Conservation (phyloP, 2,888 invertebrate genomes). For the Metopia argyrocephala region DNA sequence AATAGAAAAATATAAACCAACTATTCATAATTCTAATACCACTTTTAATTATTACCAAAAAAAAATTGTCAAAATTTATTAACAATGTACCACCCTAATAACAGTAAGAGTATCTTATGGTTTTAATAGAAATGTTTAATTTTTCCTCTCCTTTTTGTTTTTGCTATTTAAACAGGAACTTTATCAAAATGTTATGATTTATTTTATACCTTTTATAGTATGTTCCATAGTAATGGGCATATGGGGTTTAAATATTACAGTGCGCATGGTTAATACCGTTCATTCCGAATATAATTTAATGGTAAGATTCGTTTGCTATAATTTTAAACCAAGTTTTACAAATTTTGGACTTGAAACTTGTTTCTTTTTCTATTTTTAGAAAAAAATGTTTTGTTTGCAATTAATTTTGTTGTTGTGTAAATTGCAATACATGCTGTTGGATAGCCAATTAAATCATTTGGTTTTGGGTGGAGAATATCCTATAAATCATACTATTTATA, state of each 20-base stretch:
- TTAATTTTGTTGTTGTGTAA: slow-evolving; percentile 76
- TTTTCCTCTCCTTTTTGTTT: no score
- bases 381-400: slow-evolving; percentile 76
- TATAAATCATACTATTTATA: slow-evolving; percentile 75
- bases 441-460: slow-evolving; percentile 71
- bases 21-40: no score
- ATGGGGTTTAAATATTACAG: slow-evolving; percentile 76
- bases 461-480: slow-evolving; percentile 74
- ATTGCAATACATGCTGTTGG: slow-evolving; percentile 74
- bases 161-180: slow-evolving; percentile 65
- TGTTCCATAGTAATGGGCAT: slow-evolving; percentile 75
- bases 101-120: no score
- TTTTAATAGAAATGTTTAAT: not conserved
- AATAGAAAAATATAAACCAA: no score
- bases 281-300: slow-evolving; percentile 73
- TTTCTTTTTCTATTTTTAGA: slow-evolving; percentile 63
- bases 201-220: slow-evolving; percentile 76
- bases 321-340: no score
- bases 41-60: no score
- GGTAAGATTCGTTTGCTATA: slow-evolving; percentile 60
- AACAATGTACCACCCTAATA: no score
- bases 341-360: no score
- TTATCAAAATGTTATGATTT: slow-evolving; percentile 70
- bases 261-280: slow-evolving; percentile 73
- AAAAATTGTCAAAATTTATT: no score